Base-by-base conservation (phyloP, 1,140 invertebrate species). In the Lepidotrigona ventralis region DNA sequence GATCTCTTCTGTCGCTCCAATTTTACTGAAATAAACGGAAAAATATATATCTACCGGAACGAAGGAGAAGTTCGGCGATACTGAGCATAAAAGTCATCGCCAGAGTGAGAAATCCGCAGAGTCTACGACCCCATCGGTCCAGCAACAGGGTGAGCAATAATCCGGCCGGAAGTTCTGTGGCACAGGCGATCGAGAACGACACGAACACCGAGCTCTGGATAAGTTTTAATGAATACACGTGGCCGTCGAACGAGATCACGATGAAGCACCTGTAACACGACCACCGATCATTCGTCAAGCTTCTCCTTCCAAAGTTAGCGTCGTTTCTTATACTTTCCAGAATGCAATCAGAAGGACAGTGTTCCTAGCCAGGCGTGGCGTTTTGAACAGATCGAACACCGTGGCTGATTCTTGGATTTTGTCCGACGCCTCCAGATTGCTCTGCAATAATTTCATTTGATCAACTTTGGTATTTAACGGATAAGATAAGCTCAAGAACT, bases 111-210 rank as follows among this genome's bases (percentile, higher is more conserved):
- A 95, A 96, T 78, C 95, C 94, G 29, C 95, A 94, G 92, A 96
- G 95, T 78, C 96, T 91, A 58, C 96, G 91, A 4, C 96, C 96
- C 94, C 95, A 96, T 89, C 95, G 95, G 91, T 97, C 96, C 33
- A 97, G 91, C 15, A 96, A 91, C 15, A 97, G 83, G 0, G 96
- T 95, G 3, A 97, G 92, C 73, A 97, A 86, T 9, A 96, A 94
- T 29, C 96, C 96, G 9, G 96, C 96, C 0, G 96, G 96, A 72
- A 97, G 94, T 92, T 97, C 96, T 0, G 96, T 96, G 15, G 95
- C 95, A 4, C 96, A 96, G 0, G 96, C 95, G 5, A 97, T 88
- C 0, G 96, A 96, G 91, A 97, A 97, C 1, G 96, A 96, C 54
- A 96, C 93, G 88, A 97, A 97, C 66, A 96, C 95, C 86, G 96